Conservation (phyloP, 2,888 invertebrate genomes). For the Cryptocheilus praepositus region DNA sequence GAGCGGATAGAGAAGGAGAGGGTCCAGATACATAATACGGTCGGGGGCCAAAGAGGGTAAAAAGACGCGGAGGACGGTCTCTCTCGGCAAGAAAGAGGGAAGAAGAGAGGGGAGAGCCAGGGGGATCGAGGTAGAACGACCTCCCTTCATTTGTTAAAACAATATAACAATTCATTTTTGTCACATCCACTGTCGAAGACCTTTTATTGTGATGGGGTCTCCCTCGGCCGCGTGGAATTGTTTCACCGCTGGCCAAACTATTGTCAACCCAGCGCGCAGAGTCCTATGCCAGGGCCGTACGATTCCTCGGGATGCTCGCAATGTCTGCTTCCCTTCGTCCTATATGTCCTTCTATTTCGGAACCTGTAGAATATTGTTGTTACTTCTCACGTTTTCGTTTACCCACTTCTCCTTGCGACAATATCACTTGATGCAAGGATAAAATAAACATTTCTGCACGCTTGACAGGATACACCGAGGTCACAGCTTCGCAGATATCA, state of each 20-base stretch:
- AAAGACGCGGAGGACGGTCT: conserved; percentile 25
- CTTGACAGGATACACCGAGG: no score
- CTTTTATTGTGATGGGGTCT: conserved; percentile 61
- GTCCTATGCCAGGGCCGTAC: conserved; percentile 20
- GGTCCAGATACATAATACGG: conserved; percentile 63
- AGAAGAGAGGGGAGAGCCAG: conserved; percentile 21
- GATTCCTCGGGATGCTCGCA: not conserved
- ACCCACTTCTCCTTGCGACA: not conserved
- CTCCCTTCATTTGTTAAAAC: conserved; percentile 72
- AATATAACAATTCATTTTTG: conserved; percentile 73
- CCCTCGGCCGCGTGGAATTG: conserved; percentile 48
- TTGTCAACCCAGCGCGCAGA: conserved; percentile 45
- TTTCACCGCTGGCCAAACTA: conserved; percentile 57
- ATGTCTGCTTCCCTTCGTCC: not conserved
- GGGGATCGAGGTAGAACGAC: conserved; percentile 44
- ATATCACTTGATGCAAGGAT: no score
- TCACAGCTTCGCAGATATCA: no score
- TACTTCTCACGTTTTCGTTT: no score
- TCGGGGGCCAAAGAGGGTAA: conserved; percentile 40
- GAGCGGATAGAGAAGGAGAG: conserved; percentile 39
- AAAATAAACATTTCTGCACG: no score
- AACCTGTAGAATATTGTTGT: no score
- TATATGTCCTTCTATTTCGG: no score
- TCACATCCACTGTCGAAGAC: conserved; percentile 66
- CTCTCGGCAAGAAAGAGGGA: not conserved